A percentile compares a stretch with the other conserved stretches of the same genome.
These are phyloP conservation scores for Cheilosia variabilis DNA, from an alignment of 2,888 invertebrate genomes.

Conservation along the genomic window DNA sequence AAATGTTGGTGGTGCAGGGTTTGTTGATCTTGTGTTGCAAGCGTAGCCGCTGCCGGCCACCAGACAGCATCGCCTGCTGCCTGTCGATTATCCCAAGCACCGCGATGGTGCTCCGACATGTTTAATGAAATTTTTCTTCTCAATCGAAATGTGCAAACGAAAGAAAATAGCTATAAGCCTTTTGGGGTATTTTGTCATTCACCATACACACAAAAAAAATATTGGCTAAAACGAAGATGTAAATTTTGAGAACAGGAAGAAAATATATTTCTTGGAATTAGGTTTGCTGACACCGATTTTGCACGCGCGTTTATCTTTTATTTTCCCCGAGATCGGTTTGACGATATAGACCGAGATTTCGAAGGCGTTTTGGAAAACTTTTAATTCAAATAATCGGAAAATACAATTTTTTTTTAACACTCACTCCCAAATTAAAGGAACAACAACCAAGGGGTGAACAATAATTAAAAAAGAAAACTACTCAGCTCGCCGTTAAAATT, in stretches of 20 bases:
- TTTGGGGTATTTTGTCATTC: conserved; percentile 8
- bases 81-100: conserved; percentile 87
- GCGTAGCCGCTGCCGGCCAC: conserved; percentile 85
- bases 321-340: conserved; percentile 17
- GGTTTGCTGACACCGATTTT: conserved; percentile 33
- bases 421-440: conserved; percentile 26
- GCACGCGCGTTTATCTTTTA: conserved; percentile 48
- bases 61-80: conserved; percentile 85
- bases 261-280: conserved; percentile 11
- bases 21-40: conserved; percentile 84
- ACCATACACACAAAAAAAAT: conserved; percentile 29
- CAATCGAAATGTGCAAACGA: conserved; percentile 12
- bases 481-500: conserved; percentile 72
- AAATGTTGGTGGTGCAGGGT: conserved; percentile 84
- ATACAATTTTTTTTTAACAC: not conserved
- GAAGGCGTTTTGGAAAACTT: conserved; percentile 19
- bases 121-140: conserved; percentile 66
- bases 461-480: conserved; percentile 51
- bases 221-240: conserved; percentile 8
- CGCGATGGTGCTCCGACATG: conserved; percentile 88
- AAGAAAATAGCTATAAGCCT: not conserved
- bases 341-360: not conserved
- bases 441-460: conserved; percentile 66
- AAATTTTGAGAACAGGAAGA: not conserved
- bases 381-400: conserved; percentile 9